Percentiles rank a stretch among this genome's conserved stretches.
Evolutionary conservation across 2,113 vertebrate genomes (phyloP).

Genomic region (Puffinus mauretanicus): DNA sequence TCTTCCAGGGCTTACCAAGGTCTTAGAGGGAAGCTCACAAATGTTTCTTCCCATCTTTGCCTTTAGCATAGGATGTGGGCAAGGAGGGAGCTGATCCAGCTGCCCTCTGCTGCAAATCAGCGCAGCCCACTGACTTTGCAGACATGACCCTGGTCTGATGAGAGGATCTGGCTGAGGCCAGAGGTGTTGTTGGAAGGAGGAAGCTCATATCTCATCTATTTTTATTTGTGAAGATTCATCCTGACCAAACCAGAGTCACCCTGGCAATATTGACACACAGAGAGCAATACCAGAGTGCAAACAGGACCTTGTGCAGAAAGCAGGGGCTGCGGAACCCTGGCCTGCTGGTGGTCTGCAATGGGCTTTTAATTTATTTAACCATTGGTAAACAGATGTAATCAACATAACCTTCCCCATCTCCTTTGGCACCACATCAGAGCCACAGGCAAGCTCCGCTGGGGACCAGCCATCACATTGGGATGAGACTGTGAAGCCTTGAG

Average conservation of each 20-base stretch:
- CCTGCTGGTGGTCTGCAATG: slow-evolving; percentile 82
- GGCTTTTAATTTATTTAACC: slow-evolving; percentile 82
- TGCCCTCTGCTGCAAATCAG: background rate
- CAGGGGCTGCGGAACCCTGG: background rate
- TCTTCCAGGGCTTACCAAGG: background rate
- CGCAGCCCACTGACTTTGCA: background rate
- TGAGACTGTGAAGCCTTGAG: slow-evolving; percentile 56
- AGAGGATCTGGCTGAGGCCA: background rate
- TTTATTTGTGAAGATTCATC: background rate
- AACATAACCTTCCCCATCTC: slow-evolving; percentile 69
- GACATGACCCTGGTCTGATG: background rate
- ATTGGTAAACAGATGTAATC: slow-evolving; percentile 86
- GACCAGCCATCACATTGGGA: slow-evolving; percentile 1
- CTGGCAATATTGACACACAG: background rate
- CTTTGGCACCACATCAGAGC: slow-evolving; percentile 52
- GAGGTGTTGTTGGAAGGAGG: background rate
- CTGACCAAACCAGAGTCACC: background rate
- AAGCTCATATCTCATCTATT: background rate
- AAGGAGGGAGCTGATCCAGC: background rate
- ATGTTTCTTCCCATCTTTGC: background rate
- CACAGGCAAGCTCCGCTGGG: slow-evolving; percentile 60
- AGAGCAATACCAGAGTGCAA: background rate
- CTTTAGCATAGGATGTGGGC: background rate
- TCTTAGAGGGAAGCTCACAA: background rate
- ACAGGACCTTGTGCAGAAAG: background rate